Evolutionary conservation across 1,140 invertebrate species (phyloP), one percentile per base, ranked within the genome.

Genomic region (Hycleus phaleratus): DNA sequence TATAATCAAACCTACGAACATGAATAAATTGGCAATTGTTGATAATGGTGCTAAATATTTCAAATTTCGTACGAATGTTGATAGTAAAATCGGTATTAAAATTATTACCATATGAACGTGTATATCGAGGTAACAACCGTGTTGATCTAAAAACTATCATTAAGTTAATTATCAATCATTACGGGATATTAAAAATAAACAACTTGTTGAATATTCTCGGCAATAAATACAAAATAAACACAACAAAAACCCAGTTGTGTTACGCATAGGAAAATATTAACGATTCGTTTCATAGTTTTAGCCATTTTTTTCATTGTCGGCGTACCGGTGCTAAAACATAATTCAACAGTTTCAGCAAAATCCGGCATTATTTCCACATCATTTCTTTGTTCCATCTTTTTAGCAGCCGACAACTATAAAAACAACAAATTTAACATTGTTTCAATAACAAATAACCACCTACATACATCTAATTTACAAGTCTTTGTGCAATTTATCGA

Each of bases 241-340:
- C 91, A 93, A 74, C 93, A 96, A 76, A 96, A 95, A 58, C 93
- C 93, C 62, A 95, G 75, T 77, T 96, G 93, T 32, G 92, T 94
- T 47, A 95, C 76, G 68, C 91, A 89, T 42, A 97, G 81, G 74
- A 92, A 91, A 5, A 82, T 57, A 73, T 91, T 88, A 55, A 90
- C 83, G 58, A 87, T 69, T 39, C 77, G 75, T 65, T 79, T 79
- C 79, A 85, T 85, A 18, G 74, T 65, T 25, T 73, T 65, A 0
- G 87, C 81, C 63, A 83, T 80, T 32, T 74, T 77, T 42, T 83
- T 40, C 71, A 7, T 32, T 32, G 67, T 1, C 74, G 67, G 18
- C 0, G 88, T 87, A 1, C 89, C 89, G 11, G 82, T 82, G 53
- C 79, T 77, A 66, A 92, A 91, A 50, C 86, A 87, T 49, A 85